Conservation (phyloP, 2,797 vertebrate species). For the Notolepis coatsorum region DNA sequence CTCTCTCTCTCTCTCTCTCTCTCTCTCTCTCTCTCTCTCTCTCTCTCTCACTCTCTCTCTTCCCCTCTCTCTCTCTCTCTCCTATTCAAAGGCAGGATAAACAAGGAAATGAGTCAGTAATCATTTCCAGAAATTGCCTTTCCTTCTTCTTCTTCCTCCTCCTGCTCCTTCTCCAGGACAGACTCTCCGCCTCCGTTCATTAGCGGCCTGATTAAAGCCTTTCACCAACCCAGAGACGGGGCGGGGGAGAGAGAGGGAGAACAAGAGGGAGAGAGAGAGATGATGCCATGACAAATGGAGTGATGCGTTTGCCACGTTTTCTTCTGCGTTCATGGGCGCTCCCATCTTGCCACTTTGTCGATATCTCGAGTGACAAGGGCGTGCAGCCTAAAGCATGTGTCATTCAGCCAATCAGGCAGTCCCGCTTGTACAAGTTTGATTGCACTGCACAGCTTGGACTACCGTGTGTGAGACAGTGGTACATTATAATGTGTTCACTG, state of each 20-base stretch:
- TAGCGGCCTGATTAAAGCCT: conserved; percentile 83
- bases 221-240: conserved; percentile 58
- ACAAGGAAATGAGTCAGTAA: conserved; percentile 90
- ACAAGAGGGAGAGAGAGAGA: conserved; percentile 25
- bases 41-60: neutral
- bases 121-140: conserved; percentile 80
- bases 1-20: conserved; percentile 55
- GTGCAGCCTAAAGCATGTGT: conserved; percentile 12
- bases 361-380: conserved; percentile 25
- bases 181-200: conserved; percentile 80
- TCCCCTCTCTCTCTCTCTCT: conserved; percentile 4
- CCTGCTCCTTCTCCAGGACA: conserved; percentile 65
- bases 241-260: conserved; percentile 31
- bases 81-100: conserved; percentile 84
- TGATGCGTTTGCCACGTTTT: conserved; percentile 36
- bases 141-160: conserved; percentile 73
- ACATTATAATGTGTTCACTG: too few species aligned
- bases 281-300: conserved; percentile 32
- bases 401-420: neutral
- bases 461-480: neutral
- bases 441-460: neutral
- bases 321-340: conserved; percentile 7
- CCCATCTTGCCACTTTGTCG: neutral
- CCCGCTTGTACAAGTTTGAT: neutral
- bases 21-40: conserved; percentile 13